Base-by-base conservation (phyloP, 2,888 invertebrate species). In the Quadroppia sp. region DNA sequence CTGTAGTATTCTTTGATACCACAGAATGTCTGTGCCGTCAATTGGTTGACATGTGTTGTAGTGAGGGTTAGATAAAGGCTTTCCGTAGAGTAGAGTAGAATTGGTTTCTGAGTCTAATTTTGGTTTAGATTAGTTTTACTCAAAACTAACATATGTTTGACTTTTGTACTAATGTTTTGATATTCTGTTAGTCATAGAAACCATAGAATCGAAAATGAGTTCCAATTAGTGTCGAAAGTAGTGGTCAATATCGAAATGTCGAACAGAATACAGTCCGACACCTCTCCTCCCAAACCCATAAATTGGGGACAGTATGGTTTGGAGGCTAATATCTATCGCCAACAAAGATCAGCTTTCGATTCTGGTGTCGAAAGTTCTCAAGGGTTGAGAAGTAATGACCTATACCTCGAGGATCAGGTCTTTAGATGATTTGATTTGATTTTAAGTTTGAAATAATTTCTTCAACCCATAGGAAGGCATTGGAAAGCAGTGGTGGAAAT, bases 401-500 rank as follows among this genome's bases (percentile, higher is more conserved):
- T 61, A 15, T 61, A 32, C 25, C 61, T 28, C 32, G 61, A 61
- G n/a, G n/a, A 28, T 30, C 61, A 61, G 61, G 61, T 61, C 2
- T 32, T 61, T 32, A 15, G 4, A 61, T 30, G 11, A 9, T 36
- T 36, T n/a, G 15, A 48, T 48, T 48, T 15, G n/a, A 36, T 7
- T 36, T 36, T 7, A 36, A 4, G 4, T 36, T 36, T 4, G 6
- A n/a, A n/a, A n/a, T n/a, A n/a, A n/a, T n/a, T n/a, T n/a, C n/a
- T n/a, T 28, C 15, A 7, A 9, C 17, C 6, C 4, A 25, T 6
- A 61, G 61, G 61, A 61, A 6, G 32, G 32, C 6, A 13, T 61
- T 28, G 61, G 32, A 48, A 88, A 89, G 78, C 92, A 92, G 71
- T 96, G 95, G 95, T 96, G 94, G 94, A 92, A 94, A 83, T 90